Conservation (phyloP, 2,113 vertebrate genomes). For the Pogonocichla stellata region DNA sequence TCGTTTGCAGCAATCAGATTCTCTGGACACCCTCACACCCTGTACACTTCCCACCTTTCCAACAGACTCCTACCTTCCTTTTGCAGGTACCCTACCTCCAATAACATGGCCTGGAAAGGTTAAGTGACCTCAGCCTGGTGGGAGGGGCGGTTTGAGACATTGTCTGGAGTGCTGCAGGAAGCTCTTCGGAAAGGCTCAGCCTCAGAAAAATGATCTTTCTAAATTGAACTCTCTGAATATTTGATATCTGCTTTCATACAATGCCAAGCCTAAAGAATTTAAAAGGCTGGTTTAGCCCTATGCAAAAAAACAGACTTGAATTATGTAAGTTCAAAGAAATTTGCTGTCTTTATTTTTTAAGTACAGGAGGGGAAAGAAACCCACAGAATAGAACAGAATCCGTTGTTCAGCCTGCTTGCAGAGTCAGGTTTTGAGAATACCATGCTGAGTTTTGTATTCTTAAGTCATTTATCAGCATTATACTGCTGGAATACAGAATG, state of each 20-base stretch:
- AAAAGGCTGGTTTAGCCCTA: slow-evolving; percentile 1
- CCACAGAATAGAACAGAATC: neutral
- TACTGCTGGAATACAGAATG: neutral
- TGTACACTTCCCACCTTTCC: neutral
- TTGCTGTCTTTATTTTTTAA: neutral
- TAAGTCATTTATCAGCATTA: neutral
- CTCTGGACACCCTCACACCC: neutral
- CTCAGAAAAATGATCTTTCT: slow-evolving; percentile 47
- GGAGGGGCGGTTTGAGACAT: neutral
- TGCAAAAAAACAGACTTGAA: slow-evolving; percentile 13
- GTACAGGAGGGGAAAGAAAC: neutral
- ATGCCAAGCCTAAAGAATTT: slow-evolving; percentile 45
- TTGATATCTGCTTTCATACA: slow-evolving; percentile 57
- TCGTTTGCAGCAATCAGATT: rapidly evolving
- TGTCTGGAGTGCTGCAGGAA: slow-evolving; percentile 13
- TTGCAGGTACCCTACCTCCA: neutral
- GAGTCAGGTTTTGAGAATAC: neutral
- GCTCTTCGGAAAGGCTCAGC: slow-evolving; percentile 23
- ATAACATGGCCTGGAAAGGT: neutral
- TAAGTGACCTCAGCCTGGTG: neutral
- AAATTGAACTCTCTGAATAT: slow-evolving; percentile 38
- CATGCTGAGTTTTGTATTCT: neutral
- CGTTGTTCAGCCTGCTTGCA: neutral
- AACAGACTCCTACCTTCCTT: neutral
- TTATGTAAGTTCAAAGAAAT: slow-evolving; percentile 13